Evolutionary conservation across 2,797 vertebrate genomes (phyloP), one percentile per base, ranked within the genome.

Genomic region (Odontamblyopus lacepedii): DNA sequence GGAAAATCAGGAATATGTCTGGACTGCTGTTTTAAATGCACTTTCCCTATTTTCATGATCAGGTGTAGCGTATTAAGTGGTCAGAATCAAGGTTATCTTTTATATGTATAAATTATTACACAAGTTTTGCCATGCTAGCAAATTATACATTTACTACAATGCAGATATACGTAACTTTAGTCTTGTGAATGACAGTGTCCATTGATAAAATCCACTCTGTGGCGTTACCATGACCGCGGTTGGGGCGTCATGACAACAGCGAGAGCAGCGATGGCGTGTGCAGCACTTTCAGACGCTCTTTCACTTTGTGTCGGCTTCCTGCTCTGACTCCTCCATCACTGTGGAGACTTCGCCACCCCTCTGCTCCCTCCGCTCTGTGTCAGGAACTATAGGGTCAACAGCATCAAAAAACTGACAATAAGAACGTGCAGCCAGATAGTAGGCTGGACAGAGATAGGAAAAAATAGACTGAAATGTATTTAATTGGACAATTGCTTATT

Each of bases 221-320:
- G 78, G 74, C 80, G 93, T 93, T 94, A 92, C 93, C 91, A 91
- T 91, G 92, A 91, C 95, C 93, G 96, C 94, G 87, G 93, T 62
- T 82, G 76, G 73, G 85, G 81, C 74, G 82, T 87, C 89, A 89
- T 93, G 93, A 94, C 95, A 95, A 96, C 94, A 90, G 93, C 87
- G 77, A 86, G 89, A 87, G 89, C 92, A 92, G 92, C 88, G 71
- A 94, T 80, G 91, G 92, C 84, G 90, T 77, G 90, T 86, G 75
- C 89, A 86, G 92, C 90, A 93, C 90, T 89, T 87, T 87, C 92
- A 95, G 75, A 89, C 88, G 93, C 90, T 94, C 90, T 89, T 87
- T 87, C 92, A 95, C 94, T 95, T 95, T 92, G 93, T 94, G 90
- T 87, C 63, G 86, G 87, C 91, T 92, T 93, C 89, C 89, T 90